Evolutionary conservation across 2,113 vertebrate genomes (phyloP).

Genomic region (Xiphophorus maculatus): DNA sequence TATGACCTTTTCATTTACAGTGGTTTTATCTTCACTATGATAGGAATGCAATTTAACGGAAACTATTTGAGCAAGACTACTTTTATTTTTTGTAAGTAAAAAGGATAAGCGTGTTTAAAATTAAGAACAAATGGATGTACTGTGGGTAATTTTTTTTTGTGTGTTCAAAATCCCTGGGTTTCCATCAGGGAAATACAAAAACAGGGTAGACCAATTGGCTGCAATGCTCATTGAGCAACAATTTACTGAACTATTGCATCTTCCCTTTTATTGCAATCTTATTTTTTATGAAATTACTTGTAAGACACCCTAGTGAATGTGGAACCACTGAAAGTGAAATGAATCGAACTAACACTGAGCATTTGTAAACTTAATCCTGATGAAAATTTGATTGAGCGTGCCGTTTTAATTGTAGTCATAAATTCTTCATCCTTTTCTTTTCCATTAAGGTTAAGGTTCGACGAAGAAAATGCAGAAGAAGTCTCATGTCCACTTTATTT

Average conservation of each 20-base stretch:
- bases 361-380: constrained; percentile 34
- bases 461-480: constrained; percentile 99
- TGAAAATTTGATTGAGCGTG: constrained; percentile 66
- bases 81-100: background rate
- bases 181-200: no score
- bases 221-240: background rate
- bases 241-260: background rate
- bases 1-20: constrained; percentile 40
- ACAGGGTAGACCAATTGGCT: no score
- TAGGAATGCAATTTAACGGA: background rate
- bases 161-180: no score
- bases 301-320: constrained; percentile 8
- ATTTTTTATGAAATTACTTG: background rate
- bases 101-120: background rate
- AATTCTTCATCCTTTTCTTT: constrained; percentile 99
- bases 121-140: background rate
- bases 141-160: no score
- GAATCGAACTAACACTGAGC: constrained; percentile 8
- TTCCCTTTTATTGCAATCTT: background rate
- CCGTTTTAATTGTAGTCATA: constrained; percentile 86
- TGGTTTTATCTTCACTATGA: constrained; percentile 34
- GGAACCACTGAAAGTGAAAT: constrained; percentile 58
- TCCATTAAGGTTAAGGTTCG: constrained; percentile 99
- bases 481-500: constrained; percentile 97
- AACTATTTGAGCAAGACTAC: background rate